These are phyloP conservation scores for Dinocampus coccinellae DNA, from an alignment of 2,888 invertebrate genomes.

Conservation along the genomic window DNA sequence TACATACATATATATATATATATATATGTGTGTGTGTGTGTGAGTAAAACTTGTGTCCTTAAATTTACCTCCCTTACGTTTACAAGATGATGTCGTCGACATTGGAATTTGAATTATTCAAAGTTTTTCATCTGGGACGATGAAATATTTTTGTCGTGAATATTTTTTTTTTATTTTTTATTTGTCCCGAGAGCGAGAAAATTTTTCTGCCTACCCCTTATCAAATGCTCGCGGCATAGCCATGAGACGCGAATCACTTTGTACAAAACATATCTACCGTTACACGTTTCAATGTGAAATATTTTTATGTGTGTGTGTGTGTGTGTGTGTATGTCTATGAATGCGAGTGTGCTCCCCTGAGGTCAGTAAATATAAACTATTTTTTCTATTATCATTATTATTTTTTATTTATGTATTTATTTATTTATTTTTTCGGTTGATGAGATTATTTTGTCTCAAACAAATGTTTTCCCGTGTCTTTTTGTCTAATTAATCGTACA, in stretches of 20 bases:
- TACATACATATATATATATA: conserved; percentile 22
- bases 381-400: too few species aligned
- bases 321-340: too few species aligned
- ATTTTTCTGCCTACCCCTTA: background rate
- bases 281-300: background rate
- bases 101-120: conserved; percentile 35
- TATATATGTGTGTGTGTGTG: conserved; percentile 20
- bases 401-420: too few species aligned
- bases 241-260: background rate
- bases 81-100: conserved; percentile 17
- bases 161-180: conserved; percentile 1
- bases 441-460: too few species aligned
- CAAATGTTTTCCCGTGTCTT: too few species aligned
- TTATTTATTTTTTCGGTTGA: too few species aligned
- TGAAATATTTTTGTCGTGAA: conserved; percentile 13
- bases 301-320: too few species aligned
- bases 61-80: background rate
- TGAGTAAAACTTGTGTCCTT: background rate
- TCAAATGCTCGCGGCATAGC: background rate
- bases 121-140: conserved; percentile 16
- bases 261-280: background rate
- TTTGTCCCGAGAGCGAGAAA: background rate
- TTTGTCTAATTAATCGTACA: too few species aligned
- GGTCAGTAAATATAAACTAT: too few species aligned
- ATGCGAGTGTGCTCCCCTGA: too few species aligned